These are phyloP conservation scores for Drosophila meridionalis DNA, from an alignment of 2,888 invertebrate species.

Conservation along the genomic window DNA sequence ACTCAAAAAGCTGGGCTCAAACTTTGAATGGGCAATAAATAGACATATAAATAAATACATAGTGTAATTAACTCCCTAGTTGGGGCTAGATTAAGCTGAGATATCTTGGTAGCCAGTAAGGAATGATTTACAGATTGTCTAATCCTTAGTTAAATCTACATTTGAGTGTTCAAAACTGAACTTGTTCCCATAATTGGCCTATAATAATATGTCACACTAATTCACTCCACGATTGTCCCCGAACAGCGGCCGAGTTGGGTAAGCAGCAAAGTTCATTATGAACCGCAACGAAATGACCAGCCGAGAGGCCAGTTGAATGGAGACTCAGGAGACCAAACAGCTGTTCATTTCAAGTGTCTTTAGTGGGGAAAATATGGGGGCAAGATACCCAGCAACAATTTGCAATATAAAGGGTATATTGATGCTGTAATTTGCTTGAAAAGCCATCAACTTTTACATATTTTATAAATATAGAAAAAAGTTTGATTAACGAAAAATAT, in stretches of 20 bases:
- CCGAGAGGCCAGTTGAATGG: neutral
- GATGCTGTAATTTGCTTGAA: too few relatives aligned
- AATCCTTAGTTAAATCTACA: neutral
- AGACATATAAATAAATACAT: too few relatives aligned
- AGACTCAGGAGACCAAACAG: neutral
- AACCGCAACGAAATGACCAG: slow-evolving; percentile 11
- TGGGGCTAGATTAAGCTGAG: neutral
- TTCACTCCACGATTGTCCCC: neutral
- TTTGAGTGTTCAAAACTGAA: neutral
- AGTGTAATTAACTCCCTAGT: neutral
- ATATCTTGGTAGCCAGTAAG: too few relatives aligned
- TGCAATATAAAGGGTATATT: neutral
- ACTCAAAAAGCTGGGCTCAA: neutral
- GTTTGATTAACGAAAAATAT: too few relatives aligned
- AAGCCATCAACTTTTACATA: too few relatives aligned
- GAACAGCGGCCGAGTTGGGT: slow-evolving; percentile 14
- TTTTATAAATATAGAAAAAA: too few relatives aligned
- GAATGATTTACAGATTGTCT: neutral
- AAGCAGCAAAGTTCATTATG: slow-evolving; percentile 25
- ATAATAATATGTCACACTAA: neutral
- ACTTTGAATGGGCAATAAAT: neutral
- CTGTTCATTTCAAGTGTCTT: slow-evolving; percentile 23
- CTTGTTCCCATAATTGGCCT: neutral
- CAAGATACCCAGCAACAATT: neutral
- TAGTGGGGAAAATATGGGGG: neutral